Percentiles rank a stretch among this genome's conserved stretches.
Conservation (phyloP, 2,113 vertebrate species). For the Rousettus leschenaultii region DNA sequence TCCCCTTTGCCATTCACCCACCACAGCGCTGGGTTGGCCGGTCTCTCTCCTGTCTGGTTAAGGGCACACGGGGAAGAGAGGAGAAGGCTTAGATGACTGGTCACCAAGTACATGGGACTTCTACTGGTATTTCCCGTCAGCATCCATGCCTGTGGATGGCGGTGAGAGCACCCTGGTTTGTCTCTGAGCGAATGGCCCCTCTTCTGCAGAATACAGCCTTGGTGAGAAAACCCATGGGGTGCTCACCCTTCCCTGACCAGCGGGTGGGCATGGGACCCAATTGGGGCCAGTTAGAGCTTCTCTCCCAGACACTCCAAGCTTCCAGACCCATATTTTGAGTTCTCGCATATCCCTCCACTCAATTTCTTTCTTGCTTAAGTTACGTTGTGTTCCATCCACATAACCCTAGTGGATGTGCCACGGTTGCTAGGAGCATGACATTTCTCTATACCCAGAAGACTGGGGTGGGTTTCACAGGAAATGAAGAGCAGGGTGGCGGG, state of each 20-base stretch:
- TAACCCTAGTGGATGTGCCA: background rate
- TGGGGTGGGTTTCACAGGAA: background rate
- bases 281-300: background rate
- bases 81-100: background rate
- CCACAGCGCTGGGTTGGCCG: slow-evolving; percentile 84
- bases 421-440: background rate
- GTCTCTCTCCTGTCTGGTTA: slow-evolving; percentile 62
- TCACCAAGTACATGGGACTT: background rate
- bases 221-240: background rate
- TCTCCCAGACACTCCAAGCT: background rate
- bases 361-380: background rate
- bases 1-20: slow-evolving; percentile 81
- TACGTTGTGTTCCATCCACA: background rate
- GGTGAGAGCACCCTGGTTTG: background rate
- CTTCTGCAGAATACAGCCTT: background rate
- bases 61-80: background rate
- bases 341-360: background rate
- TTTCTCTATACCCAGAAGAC: background rate
- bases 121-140: no score
- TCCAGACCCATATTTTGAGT: background rate
- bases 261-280: background rate
- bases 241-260: background rate
- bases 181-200: background rate
- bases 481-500: background rate
- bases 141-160: no score